Percentiles rank a stretch among this genome's conserved stretches.
Conservation (phyloP, 2,113 vertebrate species). For the Callithrix jacchus region DNA sequence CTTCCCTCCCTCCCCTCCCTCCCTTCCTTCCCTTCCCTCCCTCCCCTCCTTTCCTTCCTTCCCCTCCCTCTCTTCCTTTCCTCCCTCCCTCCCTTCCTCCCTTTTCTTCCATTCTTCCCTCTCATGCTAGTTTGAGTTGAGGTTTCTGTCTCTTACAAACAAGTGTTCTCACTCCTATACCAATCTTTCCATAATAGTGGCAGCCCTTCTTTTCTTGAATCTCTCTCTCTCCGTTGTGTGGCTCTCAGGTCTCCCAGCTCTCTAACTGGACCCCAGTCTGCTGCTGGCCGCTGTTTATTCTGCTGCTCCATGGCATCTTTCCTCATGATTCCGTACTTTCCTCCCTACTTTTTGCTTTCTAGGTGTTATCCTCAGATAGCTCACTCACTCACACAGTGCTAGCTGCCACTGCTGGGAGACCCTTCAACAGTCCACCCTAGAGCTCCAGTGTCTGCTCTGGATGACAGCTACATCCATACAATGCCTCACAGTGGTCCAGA, state of each 20-base stretch:
- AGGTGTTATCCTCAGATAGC: not conserved
- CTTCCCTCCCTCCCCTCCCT: fast-evolving
- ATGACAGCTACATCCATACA: not conserved
- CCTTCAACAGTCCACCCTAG: not conserved
- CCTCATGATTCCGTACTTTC: not conserved
- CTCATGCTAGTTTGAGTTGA: not conserved
- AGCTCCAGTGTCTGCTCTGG: not conserved
- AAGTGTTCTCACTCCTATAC: not conserved
- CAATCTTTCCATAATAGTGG: not conserved
- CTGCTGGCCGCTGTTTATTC: not conserved
- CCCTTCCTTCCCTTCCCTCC: no score
- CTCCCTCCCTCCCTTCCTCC: no score
- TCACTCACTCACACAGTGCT: not conserved
- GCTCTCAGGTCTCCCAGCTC: not conserved
- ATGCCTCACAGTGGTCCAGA: not conserved
- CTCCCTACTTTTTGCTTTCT: not conserved
- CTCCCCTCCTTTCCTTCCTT: no score
- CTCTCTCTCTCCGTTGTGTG: not conserved
- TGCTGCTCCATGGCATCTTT: not conserved
- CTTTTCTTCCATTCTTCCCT: not conserved
- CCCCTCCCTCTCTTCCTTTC: no score
- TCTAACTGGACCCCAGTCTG: not conserved
- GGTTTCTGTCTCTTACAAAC: not conserved
- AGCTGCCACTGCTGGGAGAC: not conserved
- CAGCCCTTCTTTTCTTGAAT: not conserved